Evolutionary conservation across 1,140 invertebrate genomes (phyloP), one percentile per base, ranked within the genome.

Genomic region (Eciton burchellii): DNA sequence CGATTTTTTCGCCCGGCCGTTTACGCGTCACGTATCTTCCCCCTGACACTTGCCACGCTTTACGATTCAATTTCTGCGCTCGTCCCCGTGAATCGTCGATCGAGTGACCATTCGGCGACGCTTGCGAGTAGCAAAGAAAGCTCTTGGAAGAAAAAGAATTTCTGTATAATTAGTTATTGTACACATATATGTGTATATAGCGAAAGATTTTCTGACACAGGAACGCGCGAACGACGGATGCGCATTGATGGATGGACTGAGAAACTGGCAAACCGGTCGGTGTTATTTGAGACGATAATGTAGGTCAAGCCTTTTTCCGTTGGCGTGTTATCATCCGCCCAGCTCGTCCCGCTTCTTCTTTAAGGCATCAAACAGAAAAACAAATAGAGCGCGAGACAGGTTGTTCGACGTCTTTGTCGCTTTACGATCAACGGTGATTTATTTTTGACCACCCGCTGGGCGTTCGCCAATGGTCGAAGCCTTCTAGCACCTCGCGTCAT

Each of bases 201-300:
- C 41, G 16, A 3, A 41, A 76, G 45, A 79, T 56, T 70, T 79
- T 35, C 43, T 43, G 49, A 12, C 35, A 68, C 14, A 29, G 49
- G 54, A 66, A 77, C 41, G 16, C 62, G n/a, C n/a, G n/a, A n/a
- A n/a, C n/a, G n/a, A n/a, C n/a, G n/a, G n/a, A n/a, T n/a, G n/a
- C n/a, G n/a, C n/a, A n/a, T 2, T 24, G 9, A 43, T 68, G 41
- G 21, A 49, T 41, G 49, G 57, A 84, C 43, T 60, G 45, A 45
- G 14, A 83, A 87, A 86, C 71, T 57, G 43, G 66, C 66, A n/a
- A 35, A 19, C n/a, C n/a, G n/a, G 66, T 60, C 45, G 47, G 60
- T 73, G 84, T 91, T 90, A 90, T 91, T 92, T 92, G 91, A 92
- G 90, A 89, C 85, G 70, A 66, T 89, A 89, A 92, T 91, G 85